Percentiles rank a stretch among this genome's conserved stretches.
phyloP scores from a whole-genome alignment of 2,113 vertebrate species.

The Lasiurus borealis region DNA sequence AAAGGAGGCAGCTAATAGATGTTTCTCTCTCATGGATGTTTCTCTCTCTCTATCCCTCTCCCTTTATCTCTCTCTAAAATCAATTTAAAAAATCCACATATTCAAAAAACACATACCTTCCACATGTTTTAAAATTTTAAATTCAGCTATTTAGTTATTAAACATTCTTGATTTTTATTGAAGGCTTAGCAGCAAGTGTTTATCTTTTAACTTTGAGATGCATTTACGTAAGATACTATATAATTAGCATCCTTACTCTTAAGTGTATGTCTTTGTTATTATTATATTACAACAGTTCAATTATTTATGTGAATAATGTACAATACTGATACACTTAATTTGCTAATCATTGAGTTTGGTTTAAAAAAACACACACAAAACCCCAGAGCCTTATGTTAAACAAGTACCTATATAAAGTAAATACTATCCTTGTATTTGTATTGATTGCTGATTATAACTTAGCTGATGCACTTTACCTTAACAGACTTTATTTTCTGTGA shows the following conservation, averaged over 20 bases:
- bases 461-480: background rate
- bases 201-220: conserved; percentile 41
- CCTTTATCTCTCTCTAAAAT: too few relatives aligned
- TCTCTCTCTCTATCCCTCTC: too few relatives aligned
- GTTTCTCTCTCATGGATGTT: too few relatives aligned
- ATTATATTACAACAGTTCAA: background rate
- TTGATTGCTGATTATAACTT: conserved; percentile 7
- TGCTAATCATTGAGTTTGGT: conserved; percentile 18
- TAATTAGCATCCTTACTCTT: conserved; percentile 39
- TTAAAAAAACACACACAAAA: background rate
- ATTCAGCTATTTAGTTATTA: background rate
- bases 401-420: conserved; percentile 11
- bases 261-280: background rate
- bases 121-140: conserved; percentile 10
- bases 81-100: too few relatives aligned
- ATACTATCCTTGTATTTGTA: conserved; percentile 5
- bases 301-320: conserved; percentile 26
- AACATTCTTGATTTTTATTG: conserved; percentile 41
- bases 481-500: background rate
- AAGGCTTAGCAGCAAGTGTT: conserved; percentile 42
- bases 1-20: too few relatives aligned
- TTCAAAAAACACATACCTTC: background rate
- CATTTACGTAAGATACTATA: background rate
- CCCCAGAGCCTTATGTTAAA: conserved; percentile 20
- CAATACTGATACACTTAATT: background rate